Conservation (phyloP, 2,888 invertebrate genomes). For the Rotaria socialis region DNA sequence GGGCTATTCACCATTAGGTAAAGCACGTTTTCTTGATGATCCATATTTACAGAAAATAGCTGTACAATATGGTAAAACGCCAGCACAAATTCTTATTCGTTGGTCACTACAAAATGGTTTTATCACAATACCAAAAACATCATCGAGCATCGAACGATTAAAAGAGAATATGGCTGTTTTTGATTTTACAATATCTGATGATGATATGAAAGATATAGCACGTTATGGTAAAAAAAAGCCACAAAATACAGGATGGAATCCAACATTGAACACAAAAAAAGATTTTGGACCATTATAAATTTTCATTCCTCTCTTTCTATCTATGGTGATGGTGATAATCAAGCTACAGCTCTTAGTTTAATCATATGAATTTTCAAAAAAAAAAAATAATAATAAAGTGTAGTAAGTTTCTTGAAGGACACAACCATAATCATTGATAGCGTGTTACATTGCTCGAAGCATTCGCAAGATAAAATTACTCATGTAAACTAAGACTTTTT, state of each 20-base stretch:
- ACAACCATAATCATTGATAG: too few species aligned
- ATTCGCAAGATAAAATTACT: too few species aligned
- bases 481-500: too few species aligned
- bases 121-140: conserved; percentile 52
- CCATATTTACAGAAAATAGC: conserved; percentile 49
- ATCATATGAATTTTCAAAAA: too few species aligned
- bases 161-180: conserved; percentile 51
- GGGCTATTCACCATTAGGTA: conserved; percentile 51
- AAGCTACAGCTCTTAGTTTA: too few species aligned
- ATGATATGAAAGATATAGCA: conserved; percentile 48
- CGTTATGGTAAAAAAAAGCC: background rate
- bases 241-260: conserved; percentile 37
- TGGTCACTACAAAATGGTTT: conserved; percentile 52
- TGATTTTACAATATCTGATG: conserved; percentile 49
- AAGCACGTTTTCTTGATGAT: conserved; percentile 49
- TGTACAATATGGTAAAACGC: conserved; percentile 49
- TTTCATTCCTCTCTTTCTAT: too few species aligned
- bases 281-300: conserved; percentile 18
- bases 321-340: too few species aligned
- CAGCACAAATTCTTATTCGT: conserved; percentile 51
- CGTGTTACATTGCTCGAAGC: too few species aligned
- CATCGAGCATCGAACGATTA: conserved; percentile 48
- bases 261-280: background rate
- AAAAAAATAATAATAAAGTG: too few species aligned
- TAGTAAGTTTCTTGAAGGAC: too few species aligned